phyloP scores from a whole-genome alignment of 2,113 vertebrate genomes.

The Stigmatopora nigra region DNA sequence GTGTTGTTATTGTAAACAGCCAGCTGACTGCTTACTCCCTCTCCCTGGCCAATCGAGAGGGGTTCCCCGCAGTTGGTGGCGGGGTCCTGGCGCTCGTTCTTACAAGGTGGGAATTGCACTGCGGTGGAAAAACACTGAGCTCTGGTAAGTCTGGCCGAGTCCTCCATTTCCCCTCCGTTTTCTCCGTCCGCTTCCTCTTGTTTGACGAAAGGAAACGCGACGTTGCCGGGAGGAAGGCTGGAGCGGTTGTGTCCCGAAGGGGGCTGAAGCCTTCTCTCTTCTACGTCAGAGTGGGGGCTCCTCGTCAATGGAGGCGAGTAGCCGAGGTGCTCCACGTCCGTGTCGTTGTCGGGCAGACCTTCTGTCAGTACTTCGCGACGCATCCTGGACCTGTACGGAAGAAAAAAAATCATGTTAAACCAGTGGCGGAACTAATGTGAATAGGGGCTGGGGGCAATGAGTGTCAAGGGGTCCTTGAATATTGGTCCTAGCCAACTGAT shows the following conservation, averaged over 20 bases:
- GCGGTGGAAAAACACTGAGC: slow-evolving; percentile 58
- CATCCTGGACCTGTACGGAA: slow-evolving; percentile 87
- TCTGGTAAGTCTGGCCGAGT: slow-evolving; percentile 40
- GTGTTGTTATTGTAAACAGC: slow-evolving; percentile 36
- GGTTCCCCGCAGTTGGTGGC: slow-evolving; percentile 30
- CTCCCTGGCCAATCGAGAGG: slow-evolving; percentile 51
- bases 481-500: too few species aligned
- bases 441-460: too few species aligned
- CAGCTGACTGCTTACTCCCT: slow-evolving; percentile 45
- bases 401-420: background rate
- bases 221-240: slow-evolving; percentile 29
- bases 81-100: slow-evolving; percentile 62
- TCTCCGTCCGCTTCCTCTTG: slow-evolving; percentile 70
- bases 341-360: slow-evolving; percentile 85
- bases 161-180: slow-evolving; percentile 54
- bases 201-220: slow-evolving; percentile 73
- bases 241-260: slow-evolving; percentile 43
- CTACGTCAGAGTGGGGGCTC: slow-evolving; percentile 78
- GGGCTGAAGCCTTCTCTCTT: slow-evolving; percentile 73
- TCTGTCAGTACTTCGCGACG: slow-evolving; percentile 92
- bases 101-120: slow-evolving; percentile 53
- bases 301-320: slow-evolving; percentile 59
- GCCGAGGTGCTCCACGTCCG: slow-evolving; percentile 74
- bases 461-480: too few species aligned
- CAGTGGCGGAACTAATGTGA: too few species aligned